Evolutionary conservation across 2,888 invertebrate genomes (phyloP), one percentile per base, ranked within the genome.

Genomic region (Synanthedon formicaeformis): DNA sequence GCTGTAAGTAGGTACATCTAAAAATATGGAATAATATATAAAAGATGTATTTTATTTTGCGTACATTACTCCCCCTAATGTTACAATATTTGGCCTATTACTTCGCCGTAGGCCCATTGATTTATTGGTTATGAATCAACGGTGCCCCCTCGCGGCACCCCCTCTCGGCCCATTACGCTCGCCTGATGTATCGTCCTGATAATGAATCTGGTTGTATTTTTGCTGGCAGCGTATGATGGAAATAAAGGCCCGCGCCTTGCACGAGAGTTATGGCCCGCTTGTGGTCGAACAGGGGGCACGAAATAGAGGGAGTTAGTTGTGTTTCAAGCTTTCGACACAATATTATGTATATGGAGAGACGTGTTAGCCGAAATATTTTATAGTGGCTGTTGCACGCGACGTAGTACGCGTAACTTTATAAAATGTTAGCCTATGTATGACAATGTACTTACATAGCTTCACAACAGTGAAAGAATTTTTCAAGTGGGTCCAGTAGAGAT

Each of bases 41-140:
- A n/a, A n/a, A n/a, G 5, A 23, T 23, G 23, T 13, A 45, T 14
- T 14, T 45, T 45, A 34, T 49, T 53, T 40, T 54, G 53, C 55
- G 52, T 51, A 56, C 57, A 53, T 56, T 61, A 57, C 58, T 53
- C 55, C 57, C 66, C 69, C 67, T 66, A 66, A 64, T 61, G 63
- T 23, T 67, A 73, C 80, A 82, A 81, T 84, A 83, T 84, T 83
- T 79, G 80, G 77, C 76, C 83, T 81, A 84, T 85, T 84, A 85
- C 80, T 61, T 64, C 73, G 64, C 72, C 76, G 71, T 71, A 62
- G 66, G 69, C 68, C 67, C 79, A 85, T 86, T 86, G 87, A 87
- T 87, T 86, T 87, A 87, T 87, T 67, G 85, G 81, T 84, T 84
- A 86, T 85, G 84, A 86, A 86, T 86, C 86, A 83, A 75, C 79